Base-by-base conservation (phyloP, 35 echinoderm and acorn worm genomes). In the Hemicentrotus pulcherrimus region DNA sequence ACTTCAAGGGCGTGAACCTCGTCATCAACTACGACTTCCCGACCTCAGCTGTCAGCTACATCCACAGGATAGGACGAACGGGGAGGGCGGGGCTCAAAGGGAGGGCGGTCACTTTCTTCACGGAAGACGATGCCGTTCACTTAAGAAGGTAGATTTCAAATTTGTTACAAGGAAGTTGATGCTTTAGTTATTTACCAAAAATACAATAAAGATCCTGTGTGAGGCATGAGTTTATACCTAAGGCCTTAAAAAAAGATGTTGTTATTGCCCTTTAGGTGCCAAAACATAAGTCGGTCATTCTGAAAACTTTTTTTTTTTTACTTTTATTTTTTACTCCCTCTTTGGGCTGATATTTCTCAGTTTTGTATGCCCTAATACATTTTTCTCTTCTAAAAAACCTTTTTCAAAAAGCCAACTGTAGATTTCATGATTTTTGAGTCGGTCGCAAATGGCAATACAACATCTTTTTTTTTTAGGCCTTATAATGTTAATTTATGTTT, bases 1-100 rank as follows among this genome's bases (percentile, higher is more conserved):
- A 99, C 88, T 99, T 99, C 94, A 99, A 99, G 90, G 98, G 98
- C 0, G 97, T 99, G 13, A 99, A 99, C 61, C 71, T 99, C 1
- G 98, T 99, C 61, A 98, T 99, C 87, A 99, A 99, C 86, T 99
- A 99, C 31, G 98, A 99, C 96, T 99, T 99, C 94, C 98, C 98
- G 1, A 97, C 98, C 2, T 98, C 98, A 1, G 98, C 98, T 7
- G 95, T 99, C 61, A 99, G 98, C 86, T 99, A 99, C 88, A 99
- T 99, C 52, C 98, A 99, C 92, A 71, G 98, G 19, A 99, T 99
- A 30, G 98, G 98, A 11, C 85, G 98, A 41, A 99, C 98, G 0
- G 98, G 98, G 7, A 86, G 98, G 45, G 98, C 98, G 14, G 98
- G 98, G 12, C 94, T 97, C 48, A 31, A 48, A 9, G 98, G 98